A percentile compares a stretch with the other conserved stretches of the same genome.
phyloP scores from a whole-genome alignment of 2,888 invertebrate species.

The Diaprepes abbreviatus region DNA sequence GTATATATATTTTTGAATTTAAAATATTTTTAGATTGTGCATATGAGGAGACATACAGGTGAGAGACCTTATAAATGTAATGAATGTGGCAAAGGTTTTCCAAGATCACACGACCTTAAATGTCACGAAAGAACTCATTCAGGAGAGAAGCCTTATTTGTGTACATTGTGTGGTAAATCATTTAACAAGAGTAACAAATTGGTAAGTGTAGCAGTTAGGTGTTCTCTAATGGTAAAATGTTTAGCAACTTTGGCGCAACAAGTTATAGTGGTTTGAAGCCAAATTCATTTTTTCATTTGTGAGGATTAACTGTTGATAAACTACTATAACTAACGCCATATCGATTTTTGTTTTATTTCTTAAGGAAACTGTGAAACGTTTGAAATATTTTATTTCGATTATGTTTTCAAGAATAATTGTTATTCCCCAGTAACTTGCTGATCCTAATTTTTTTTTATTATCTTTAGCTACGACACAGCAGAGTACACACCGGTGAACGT shows the following conservation, averaged over 20 bases:
- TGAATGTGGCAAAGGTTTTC: slow-evolving; percentile 67
- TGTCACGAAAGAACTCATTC: slow-evolving; percentile 68
- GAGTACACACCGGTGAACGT: slow-evolving; percentile 68
- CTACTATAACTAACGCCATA: too few relatives aligned
- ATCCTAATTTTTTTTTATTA: too few relatives aligned
- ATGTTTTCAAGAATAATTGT: too few relatives aligned
- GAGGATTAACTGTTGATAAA: too few relatives aligned
- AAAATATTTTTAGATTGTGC: slow-evolving; percentile 65
- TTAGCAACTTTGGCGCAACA: too few relatives aligned
- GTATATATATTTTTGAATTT: too few relatives aligned
- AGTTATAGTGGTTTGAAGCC: too few relatives aligned
- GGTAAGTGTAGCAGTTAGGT: slow-evolving; percentile 61
- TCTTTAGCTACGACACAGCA: slow-evolving; percentile 65
- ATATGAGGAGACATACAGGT: slow-evolving; percentile 67
- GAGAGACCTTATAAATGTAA: slow-evolving; percentile 67
- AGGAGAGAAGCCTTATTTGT: slow-evolving; percentile 67
- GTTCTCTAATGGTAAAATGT: too few relatives aligned
- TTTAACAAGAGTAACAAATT: slow-evolving; percentile 69
- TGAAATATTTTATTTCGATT: neutral
- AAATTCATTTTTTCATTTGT: too few relatives aligned
- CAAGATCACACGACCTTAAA: slow-evolving; percentile 67
- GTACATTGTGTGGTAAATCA: slow-evolving; percentile 67
- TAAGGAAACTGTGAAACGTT: too few relatives aligned
- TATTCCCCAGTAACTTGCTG: too few relatives aligned
- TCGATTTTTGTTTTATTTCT: too few relatives aligned